Conservation (phyloP, 1,140 invertebrate genomes). For the Aphelenchoides besseyi region DNA sequence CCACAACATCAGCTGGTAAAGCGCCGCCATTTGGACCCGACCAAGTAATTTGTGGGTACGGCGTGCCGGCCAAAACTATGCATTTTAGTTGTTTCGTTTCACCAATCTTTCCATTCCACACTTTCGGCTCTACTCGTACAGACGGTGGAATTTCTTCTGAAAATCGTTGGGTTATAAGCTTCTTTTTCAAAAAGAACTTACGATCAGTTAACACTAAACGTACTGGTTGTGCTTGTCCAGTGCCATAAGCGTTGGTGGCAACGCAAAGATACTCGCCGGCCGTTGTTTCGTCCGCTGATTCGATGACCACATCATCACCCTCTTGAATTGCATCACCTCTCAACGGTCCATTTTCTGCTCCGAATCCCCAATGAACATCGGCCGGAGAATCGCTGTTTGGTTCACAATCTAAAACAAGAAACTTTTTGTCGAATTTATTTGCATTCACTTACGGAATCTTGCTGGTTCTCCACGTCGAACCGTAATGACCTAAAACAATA, state of each 20-base stretch:
- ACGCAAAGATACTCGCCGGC: constrained; percentile 56
- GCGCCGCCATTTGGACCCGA: constrained; percentile 40
- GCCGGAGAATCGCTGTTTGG: constrained; percentile 55
- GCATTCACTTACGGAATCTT: too few relatives aligned
- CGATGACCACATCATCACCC: constrained; percentile 56
- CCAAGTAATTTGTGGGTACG: constrained; percentile 39
- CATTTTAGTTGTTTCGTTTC: constrained; percentile 59
- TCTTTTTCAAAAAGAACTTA: constrained; percentile 29
- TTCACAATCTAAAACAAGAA: too few relatives aligned
- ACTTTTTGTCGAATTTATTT: too few relatives aligned
- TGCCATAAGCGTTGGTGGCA: constrained; percentile 58
- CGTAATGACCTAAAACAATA: too few relatives aligned
- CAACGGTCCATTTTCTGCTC: constrained; percentile 42
- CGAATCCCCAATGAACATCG: constrained; percentile 54
- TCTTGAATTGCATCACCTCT: constrained; percentile 49
- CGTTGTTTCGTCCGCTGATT: constrained; percentile 42
- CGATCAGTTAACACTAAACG: constrained; percentile 53
- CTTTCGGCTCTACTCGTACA: constrained; percentile 58
- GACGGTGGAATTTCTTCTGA: constrained; percentile 60
- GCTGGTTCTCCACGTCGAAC: constrained; percentile 57
- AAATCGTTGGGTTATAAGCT: background rate
- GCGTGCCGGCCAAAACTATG: constrained; percentile 44
- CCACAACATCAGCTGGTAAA: constrained; percentile 55
- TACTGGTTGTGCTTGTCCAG: constrained; percentile 54
- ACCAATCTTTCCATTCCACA: constrained; percentile 61